phyloP scores from a whole-genome alignment of 23 tunicate species.

The Trididemnum nubilum region DNA sequence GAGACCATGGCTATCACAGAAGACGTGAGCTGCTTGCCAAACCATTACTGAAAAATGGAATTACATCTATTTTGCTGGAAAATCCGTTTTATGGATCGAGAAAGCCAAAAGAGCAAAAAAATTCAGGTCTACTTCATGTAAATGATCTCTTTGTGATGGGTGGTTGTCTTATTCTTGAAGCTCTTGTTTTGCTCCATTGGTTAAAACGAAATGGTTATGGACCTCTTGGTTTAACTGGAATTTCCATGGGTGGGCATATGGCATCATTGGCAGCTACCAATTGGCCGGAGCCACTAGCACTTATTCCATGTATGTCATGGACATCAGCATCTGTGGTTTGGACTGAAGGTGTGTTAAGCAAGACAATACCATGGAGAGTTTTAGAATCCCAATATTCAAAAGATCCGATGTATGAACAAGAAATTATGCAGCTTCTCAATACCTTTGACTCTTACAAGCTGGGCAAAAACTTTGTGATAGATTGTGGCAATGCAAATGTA shows the following conservation, averaged over 20 bases:
- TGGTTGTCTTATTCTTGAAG: constrained; percentile 73
- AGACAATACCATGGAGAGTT: constrained; percentile 77
- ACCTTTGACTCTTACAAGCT: constrained; percentile 51
- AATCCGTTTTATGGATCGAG: constrained; percentile 90
- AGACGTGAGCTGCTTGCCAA: constrained; percentile 90
- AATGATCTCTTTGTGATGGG: constrained; percentile 91
- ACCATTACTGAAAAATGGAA: constrained; percentile 69
- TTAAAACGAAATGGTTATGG: constrained; percentile 72
- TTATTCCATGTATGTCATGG: constrained; percentile 96
- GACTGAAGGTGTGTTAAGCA: constrained; percentile 91
- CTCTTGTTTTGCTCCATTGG: constrained; percentile 83
- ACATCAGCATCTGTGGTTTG: constrained; percentile 91
- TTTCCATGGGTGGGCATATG: constrained; percentile 98
- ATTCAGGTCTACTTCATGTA: constrained; percentile 79
- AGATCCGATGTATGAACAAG: constrained; percentile 56
- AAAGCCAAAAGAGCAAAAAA: constrained; percentile 77
- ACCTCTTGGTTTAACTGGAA: constrained; percentile 90
- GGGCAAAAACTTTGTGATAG: constrained; percentile 37
- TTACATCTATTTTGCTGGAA: constrained; percentile 75
- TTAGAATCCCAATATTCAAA: constrained; percentile 57
- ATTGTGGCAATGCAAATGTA: neutral
- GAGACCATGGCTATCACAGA: constrained; percentile 91
- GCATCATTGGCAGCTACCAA: constrained; percentile 92
- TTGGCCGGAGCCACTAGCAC: constrained; percentile 82
- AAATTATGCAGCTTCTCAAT: constrained; percentile 46